Evolutionary conservation across 2,113 vertebrate species (phyloP).

Genomic region (Hipposideros armiger): DNA sequence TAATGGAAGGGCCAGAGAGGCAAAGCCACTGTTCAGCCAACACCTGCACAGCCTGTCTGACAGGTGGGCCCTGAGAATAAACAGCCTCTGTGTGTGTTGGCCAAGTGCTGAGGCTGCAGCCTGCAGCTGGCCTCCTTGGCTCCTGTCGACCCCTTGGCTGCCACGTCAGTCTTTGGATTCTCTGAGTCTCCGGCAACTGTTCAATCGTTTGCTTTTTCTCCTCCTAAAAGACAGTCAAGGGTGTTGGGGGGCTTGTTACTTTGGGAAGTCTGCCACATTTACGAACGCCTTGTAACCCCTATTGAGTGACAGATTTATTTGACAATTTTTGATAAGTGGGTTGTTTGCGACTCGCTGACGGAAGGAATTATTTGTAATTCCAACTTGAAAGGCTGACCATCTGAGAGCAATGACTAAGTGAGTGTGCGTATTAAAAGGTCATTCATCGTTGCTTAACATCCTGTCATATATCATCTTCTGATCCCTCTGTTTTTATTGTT

Average conservation of each 20-base stretch:
- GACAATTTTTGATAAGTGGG: slow-evolving; percentile 88
- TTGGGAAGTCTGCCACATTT: slow-evolving; percentile 85
- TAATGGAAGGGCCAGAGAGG: slow-evolving; percentile 18
- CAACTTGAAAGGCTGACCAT: slow-evolving; percentile 86
- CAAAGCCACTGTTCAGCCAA: neutral
- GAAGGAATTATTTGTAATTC: slow-evolving; percentile 88
- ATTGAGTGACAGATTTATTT: slow-evolving; percentile 88
- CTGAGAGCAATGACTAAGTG: slow-evolving; percentile 84
- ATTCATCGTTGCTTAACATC: slow-evolving; percentile 85
- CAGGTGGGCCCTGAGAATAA: slow-evolving; percentile 76
- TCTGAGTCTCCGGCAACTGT: slow-evolving; percentile 33
- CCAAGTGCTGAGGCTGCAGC: slow-evolving; percentile 44
- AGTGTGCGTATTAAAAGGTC: slow-evolving; percentile 84
- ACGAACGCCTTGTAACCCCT: slow-evolving; percentile 83
- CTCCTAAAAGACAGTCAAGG: slow-evolving; percentile 81
- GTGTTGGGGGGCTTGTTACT: slow-evolving; percentile 80
- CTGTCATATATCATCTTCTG: slow-evolving; percentile 87
- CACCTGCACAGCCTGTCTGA: slow-evolving; percentile 73
- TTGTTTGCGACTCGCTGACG: slow-evolving; percentile 86
- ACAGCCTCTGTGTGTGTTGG: slow-evolving; percentile 45
- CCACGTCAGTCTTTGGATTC: slow-evolving; percentile 55
- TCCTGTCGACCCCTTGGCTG: slow-evolving; percentile 38
- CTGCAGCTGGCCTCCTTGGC: slow-evolving; percentile 74
- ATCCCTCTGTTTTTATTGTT: slow-evolving; percentile 85
- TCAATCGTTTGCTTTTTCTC: slow-evolving; percentile 65